These are phyloP conservation scores for Campylorhamphus procurvoides DNA, from an alignment of 2,113 vertebrate species.

Conservation along the genomic window DNA sequence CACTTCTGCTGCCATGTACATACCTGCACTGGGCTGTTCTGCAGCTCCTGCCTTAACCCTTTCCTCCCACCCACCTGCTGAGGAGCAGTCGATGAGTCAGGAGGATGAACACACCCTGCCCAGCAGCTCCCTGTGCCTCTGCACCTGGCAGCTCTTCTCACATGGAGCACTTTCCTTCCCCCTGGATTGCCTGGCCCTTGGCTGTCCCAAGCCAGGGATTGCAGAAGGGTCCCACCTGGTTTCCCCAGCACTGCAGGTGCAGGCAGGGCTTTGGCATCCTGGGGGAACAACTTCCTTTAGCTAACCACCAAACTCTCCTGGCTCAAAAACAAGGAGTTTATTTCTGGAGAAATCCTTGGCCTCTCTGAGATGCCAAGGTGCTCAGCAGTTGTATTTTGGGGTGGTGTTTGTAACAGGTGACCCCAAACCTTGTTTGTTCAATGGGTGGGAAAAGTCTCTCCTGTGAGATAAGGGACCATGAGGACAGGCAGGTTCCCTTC, in stretches of 20 bases:
- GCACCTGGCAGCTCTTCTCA: neutral
- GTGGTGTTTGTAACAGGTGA: neutral
- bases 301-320: neutral
- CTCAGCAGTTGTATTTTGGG: neutral
- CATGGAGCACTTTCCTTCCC: neutral
- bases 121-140: neutral
- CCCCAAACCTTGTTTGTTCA: neutral
- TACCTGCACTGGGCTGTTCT: neutral
- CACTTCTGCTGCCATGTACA: neutral
- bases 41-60: conserved; percentile 20
- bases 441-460: neutral
- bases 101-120: conserved; percentile 33
- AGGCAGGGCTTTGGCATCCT: neutral
- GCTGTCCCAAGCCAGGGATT: neutral
- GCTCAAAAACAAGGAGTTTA: fast-evolving
- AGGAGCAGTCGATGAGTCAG: conserved; percentile 40
- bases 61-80: neutral
- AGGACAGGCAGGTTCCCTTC: neutral
- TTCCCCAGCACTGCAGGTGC: neutral
- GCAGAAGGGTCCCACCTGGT: neutral
- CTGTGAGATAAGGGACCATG: fast-evolving
- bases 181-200: fast-evolving
- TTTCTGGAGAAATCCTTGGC: neutral
- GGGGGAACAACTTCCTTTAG: neutral
- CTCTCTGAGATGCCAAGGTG: neutral